These are phyloP conservation scores for Diadema setosum DNA, from an alignment of 35 echinoderm and acorn worm species.

Conservation along the genomic window DNA sequence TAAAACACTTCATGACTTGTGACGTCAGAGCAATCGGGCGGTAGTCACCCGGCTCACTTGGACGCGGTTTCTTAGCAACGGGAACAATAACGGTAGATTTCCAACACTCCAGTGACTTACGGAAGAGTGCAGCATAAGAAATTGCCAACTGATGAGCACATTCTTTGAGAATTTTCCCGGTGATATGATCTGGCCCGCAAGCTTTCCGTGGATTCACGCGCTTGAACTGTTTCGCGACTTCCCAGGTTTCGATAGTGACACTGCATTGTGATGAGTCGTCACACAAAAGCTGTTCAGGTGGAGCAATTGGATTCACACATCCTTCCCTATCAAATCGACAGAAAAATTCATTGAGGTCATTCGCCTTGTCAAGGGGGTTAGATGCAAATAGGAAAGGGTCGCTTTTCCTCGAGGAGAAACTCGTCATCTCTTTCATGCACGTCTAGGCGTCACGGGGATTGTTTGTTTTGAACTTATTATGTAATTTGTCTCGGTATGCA, in stretches of 20 bases:
- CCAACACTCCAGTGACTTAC: background rate
- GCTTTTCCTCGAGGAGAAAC: background rate
- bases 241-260: background rate
- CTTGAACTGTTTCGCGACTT: slow-evolving; percentile 3
- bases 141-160: too few species aligned
- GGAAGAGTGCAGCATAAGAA: background rate
- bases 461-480: background rate
- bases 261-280: background rate
- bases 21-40: slow-evolving; percentile 6
- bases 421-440: background rate
- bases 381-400: background rate
- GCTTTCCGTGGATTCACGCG: background rate
- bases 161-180: too few species aligned
- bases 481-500: background rate
- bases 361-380: background rate
- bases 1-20: slow-evolving; percentile 29
- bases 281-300: background rate
- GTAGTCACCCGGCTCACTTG: background rate
- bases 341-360: background rate
- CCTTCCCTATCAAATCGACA: slow-evolving; percentile 2
- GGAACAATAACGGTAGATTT: slow-evolving; percentile 33
- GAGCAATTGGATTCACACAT: too few species aligned
- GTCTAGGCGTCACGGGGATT: background rate
- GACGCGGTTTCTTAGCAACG: slow-evolving; percentile 35
- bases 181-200: too few species aligned